Evolutionary conservation across 2,888 invertebrate species (phyloP).

Genomic region (Ctenicera cuprea): DNA sequence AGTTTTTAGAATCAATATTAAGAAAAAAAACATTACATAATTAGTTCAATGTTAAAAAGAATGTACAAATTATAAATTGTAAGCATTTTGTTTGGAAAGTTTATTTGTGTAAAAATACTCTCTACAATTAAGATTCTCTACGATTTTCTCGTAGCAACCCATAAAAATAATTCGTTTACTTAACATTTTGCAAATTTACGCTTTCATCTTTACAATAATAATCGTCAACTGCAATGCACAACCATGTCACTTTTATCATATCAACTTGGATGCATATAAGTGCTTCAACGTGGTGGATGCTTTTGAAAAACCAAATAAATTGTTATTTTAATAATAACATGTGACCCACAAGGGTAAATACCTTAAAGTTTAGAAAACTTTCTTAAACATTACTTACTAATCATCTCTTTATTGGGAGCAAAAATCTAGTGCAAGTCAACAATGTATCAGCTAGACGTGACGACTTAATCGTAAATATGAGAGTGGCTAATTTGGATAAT

Average conservation of each 20-base stretch:
- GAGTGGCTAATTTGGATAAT: constrained; percentile 7
- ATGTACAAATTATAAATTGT: no score
- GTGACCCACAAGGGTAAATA: constrained; percentile 21
- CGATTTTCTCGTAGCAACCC: neutral
- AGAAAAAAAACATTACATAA: no score
- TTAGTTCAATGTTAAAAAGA: no score
- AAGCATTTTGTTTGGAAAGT: neutral
- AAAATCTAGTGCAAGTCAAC: constrained; percentile 23
- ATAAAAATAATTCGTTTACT: neutral
- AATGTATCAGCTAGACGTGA: neutral
- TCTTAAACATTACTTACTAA: constrained; percentile 8
- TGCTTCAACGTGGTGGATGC: neutral
- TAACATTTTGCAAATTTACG: constrained; percentile 14
- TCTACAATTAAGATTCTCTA: no score
- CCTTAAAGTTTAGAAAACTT: constrained; percentile 17
- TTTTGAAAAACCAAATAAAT: constrained; percentile 3
- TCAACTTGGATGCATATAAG: constrained; percentile 1
- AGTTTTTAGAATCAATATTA: no score
- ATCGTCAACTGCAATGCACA: neutral
- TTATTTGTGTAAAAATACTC: no score
- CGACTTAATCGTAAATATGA: neutral
- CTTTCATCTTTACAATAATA: constrained; percentile 16
- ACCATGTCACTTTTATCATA: constrained; percentile 13
- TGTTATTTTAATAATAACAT: neutral
- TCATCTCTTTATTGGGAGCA: neutral